Percentiles rank a stretch among this genome's conserved stretches.
These are phyloP conservation scores for Lagria hirta DNA, from an alignment of 2,888 invertebrate genomes.

Conservation along the genomic window DNA sequence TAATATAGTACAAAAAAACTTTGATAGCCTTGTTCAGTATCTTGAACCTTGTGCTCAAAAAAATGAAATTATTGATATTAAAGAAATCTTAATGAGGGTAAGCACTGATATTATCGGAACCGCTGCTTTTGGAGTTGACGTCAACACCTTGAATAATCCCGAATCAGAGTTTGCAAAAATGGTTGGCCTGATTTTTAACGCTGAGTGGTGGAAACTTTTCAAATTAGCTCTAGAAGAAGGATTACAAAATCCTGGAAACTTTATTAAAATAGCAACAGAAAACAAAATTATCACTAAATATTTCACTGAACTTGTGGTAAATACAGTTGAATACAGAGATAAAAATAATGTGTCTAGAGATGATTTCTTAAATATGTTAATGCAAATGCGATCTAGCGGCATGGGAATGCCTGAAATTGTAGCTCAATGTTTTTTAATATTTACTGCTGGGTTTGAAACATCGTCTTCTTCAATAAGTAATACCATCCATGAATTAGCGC, in stretches of 20 bases:
- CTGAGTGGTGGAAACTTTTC: conserved; percentile 8
- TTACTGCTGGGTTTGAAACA: conserved; percentile 64
- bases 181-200: conserved; percentile 17
- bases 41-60: conserved; percentile 5
- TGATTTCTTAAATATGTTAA: conserved; percentile 59
- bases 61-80: conserved; percentile 15
- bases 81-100: conserved; percentile 15
- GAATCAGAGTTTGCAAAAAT: conserved; percentile 19
- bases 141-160: conserved; percentile 24
- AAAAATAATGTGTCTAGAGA: conserved; percentile 53
- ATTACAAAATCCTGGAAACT: conserved; percentile 23
- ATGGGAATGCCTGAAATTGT: conserved; percentile 36
- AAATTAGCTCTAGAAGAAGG: conserved; percentile 15
- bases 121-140: conserved; percentile 28
- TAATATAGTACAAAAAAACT: conserved; percentile 13
- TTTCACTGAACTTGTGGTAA: conserved; percentile 43
- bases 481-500: conserved; percentile 57
- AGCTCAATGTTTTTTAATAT: conserved; percentile 61
- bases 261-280: conserved; percentile 12
- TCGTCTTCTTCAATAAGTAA: conserved; percentile 61
- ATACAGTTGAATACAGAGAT: conserved; percentile 53
- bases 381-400: conserved; percentile 49
- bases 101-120: conserved; percentile 30
- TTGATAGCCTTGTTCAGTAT: conserved; percentile 9
- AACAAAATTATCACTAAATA: conserved; percentile 15